phyloP scores from a whole-genome alignment of 2,888 invertebrate genomes.

The Incurvaria masculella region DNA sequence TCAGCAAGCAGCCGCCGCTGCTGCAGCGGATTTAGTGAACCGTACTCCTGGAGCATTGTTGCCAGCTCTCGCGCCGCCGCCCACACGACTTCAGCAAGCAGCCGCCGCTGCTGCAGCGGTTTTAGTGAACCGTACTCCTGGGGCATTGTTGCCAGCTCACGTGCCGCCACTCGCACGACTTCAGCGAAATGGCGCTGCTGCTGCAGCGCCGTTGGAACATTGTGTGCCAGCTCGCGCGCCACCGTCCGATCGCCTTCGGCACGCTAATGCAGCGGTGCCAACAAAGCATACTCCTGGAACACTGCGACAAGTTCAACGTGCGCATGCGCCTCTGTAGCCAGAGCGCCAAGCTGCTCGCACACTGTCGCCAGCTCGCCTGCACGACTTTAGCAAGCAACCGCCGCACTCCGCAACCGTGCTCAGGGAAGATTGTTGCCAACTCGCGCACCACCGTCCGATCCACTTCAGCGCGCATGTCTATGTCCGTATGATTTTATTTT shows the following conservation, averaged over 20 bases:
- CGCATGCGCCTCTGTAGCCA: constrained; percentile 49
- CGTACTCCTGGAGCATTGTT: constrained; percentile 28
- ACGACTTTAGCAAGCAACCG: constrained; percentile 27
- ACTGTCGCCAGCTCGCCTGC: constrained; percentile 51
- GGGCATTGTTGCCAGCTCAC: background rate
- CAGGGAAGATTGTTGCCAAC: no score
- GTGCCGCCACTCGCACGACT: background rate
- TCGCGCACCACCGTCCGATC: background rate
- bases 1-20: constrained; percentile 19
- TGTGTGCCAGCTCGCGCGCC: no score
- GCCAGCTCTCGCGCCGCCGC: constrained; percentile 17
- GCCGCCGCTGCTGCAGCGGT: background rate
- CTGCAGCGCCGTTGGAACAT: no score
- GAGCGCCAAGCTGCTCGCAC: constrained; percentile 63
- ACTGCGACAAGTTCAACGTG: constrained; percentile 62
- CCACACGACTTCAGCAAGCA: background rate
- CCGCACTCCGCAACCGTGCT: background rate
- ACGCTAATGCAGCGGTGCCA: no score
- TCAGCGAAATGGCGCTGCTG: background rate
- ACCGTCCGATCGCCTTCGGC: no score
- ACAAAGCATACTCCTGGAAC: constrained; percentile 56
- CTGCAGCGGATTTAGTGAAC: background rate
- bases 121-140: background rate
- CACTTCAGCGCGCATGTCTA: background rate
- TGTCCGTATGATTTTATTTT: no score